Percentiles rank a stretch among this genome's conserved stretches.
These are phyloP conservation scores for Tuta absoluta DNA, from an alignment of 2,888 invertebrate species.

Conservation along the genomic window DNA sequence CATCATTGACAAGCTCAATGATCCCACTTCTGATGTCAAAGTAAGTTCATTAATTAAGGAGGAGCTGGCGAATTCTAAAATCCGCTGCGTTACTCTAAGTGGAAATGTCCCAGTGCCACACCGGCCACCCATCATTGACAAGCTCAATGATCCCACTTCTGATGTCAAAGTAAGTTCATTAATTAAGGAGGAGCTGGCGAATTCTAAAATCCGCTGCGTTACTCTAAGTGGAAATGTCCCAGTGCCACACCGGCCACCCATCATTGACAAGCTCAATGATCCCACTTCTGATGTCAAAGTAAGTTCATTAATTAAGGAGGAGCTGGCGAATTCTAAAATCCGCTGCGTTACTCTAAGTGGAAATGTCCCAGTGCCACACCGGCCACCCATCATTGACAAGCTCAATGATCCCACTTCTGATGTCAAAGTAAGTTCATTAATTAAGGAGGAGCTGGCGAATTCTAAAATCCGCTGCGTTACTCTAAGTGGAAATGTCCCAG, in stretches of 20 bases:
- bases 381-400: constrained; percentile 85
- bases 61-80: constrained; percentile 79
- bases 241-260: constrained; percentile 85
- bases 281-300: constrained; percentile 80
- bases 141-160: constrained; percentile 84
- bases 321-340: constrained; percentile 80
- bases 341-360: constrained; percentile 82
- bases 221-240: constrained; percentile 84
- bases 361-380: constrained; percentile 85
- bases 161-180: constrained; percentile 74
- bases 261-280: constrained; percentile 87
- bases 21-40: constrained; percentile 77
- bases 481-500: constrained; percentile 84
- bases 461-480: constrained; percentile 83
- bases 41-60: constrained; percentile 64
- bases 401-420: constrained; percentile 84
- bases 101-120: constrained; percentile 85
- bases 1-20: constrained; percentile 87
- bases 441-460: constrained; percentile 82
- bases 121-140: constrained; percentile 85
- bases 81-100: constrained; percentile 83
- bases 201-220: constrained; percentile 77
- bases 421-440: constrained; percentile 76
- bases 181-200: constrained; percentile 79
- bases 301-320: constrained; percentile 57